Percentiles rank a stretch among this genome's conserved stretches.
Conservation (phyloP, 2,797 vertebrate species). For the Micromesistius poutassou region DNA sequence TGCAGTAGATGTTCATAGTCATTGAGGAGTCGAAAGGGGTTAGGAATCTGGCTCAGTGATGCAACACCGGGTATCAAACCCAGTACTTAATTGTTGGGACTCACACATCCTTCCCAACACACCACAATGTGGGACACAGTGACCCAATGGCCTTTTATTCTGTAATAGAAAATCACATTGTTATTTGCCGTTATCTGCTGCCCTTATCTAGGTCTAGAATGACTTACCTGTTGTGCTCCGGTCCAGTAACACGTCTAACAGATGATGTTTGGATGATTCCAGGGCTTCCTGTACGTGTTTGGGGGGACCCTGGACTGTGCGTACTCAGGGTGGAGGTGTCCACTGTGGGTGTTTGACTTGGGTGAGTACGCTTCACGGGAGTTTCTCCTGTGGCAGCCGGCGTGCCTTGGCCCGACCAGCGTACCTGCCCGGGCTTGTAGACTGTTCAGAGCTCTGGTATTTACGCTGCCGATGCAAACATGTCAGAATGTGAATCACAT, state of each 20-base stretch:
- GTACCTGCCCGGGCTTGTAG: slow-evolving; percentile 19
- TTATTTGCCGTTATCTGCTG: not conserved
- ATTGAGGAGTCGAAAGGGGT: not conserved
- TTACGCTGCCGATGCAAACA: not conserved
- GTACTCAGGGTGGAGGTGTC: slow-evolving; percentile 69
- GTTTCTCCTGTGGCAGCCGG: not conserved
- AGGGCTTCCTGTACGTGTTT: slow-evolving; percentile 80
- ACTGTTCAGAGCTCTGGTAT: not conserved
- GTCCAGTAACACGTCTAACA: not conserved
- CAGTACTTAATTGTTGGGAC: not conserved
- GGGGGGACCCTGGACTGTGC: slow-evolving; percentile 82
- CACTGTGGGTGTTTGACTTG: slow-evolving; percentile 79
- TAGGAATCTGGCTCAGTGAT: too few species aligned
- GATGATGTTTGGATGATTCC: slow-evolving; percentile 22
- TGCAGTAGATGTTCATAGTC: not conserved
- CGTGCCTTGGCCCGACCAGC: not conserved
- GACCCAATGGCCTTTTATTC: not conserved
- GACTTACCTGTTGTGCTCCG: not conserved
- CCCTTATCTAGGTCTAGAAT: not conserved
- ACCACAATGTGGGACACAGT: not conserved
- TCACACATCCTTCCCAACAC: not conserved
- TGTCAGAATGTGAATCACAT: not conserved
- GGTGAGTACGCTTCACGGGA: slow-evolving; percentile 65
- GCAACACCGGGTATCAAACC: not conserved
- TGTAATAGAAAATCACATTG: not conserved